Evolutionary conservation across 2,797 vertebrate species (phyloP), one percentile per base, ranked within the genome.

Genomic region (Gobionotothen gibberifrons): DNA sequence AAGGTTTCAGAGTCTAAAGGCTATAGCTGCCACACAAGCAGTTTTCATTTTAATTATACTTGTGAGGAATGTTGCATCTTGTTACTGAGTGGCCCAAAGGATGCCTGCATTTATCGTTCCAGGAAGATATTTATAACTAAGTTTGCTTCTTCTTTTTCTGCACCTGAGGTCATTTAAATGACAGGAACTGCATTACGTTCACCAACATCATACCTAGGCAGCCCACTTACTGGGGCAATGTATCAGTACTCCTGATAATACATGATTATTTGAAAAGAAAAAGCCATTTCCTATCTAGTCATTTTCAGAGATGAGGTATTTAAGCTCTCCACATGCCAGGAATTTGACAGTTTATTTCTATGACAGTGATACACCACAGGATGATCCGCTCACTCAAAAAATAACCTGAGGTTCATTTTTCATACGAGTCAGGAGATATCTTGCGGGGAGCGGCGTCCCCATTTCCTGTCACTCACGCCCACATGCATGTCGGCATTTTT

Each of bases 11-110:
- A 74, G 44, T 81, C 64, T 74, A 83, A 83, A 73, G 54, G 79
- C 69, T 69, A 43, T n/a, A 49, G 54, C 57, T 78, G 70, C 66
- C 64, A 55, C 72, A 65, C 60, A 76, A 74, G 76, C 44, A 9
- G 44, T 47, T 36, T 61, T 66, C 69, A 81, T 65, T 87, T 57
- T 74, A 76, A 86, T 86, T 86, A 79, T 43, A 71, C 29, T 56
- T 52, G 17, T 29, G 48, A 68, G 26, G 53, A 79, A 63, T 51
- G 48, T 74, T 56, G 60, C 49, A 69, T 71, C 29, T 63, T 69
- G 65, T 60, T 66, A 58, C 40, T 13, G 39, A 74, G 12, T 17
- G 16, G 61, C 56, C 32, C 26, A 26, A 29, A 72, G 62, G 36
- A 86, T 15, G 11, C 14, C 43, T 39, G 56, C 63, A 49, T 55